Base-by-base conservation (phyloP, 2,888 invertebrate genomes). In the Oegoconia quadripuncta region DNA sequence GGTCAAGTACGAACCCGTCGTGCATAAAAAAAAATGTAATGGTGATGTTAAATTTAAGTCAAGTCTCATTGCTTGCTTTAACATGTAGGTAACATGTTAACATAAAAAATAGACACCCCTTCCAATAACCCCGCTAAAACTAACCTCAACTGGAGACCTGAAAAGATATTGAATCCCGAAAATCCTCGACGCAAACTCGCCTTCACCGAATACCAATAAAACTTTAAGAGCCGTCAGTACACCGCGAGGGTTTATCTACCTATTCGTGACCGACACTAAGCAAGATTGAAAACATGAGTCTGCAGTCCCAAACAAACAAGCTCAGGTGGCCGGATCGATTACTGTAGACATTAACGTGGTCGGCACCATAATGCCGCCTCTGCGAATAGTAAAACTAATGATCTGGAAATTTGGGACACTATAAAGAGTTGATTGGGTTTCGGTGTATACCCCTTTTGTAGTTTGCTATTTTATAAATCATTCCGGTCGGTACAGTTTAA, bases 211-310 rank as follows among this genome's bases (percentile, higher is more conserved):
- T 56, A 59, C 50, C 54, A 61, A 63, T 66, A 63, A 62, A 64
- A 64, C 50, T 62, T 59, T 53, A 52, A 52, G 56, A 42, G 55
- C 44, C 39, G 35, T 42, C 43, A 27, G 41, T 28, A 30, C 33
- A 29, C 34, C 22, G 27, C 36, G 17, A 32, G 23, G 17, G 30
- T 14, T 27, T 32, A 38, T 32, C 37, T 23, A 18, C 9, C 31
- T 30, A 11, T 7, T 11, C 16, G 9, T 16, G 29, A n/a, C n/a
- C 26, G 9, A n/a, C 38, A 12, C 13, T 50, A 46, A 45, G 51
- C 44, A 50, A 59, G 55, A 69, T 64, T 62, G 64, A 55, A 67
- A 59, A 55, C 62, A 64, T 63, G 65, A 70, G 52, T 64, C 60
- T 61, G 64, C 66, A 37, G 50, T 52, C 60, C 60, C 50, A 46